These are phyloP conservation scores for Chionoecetes opilio DNA, from an alignment of 1,140 invertebrate species.

Conservation along the genomic window DNA sequence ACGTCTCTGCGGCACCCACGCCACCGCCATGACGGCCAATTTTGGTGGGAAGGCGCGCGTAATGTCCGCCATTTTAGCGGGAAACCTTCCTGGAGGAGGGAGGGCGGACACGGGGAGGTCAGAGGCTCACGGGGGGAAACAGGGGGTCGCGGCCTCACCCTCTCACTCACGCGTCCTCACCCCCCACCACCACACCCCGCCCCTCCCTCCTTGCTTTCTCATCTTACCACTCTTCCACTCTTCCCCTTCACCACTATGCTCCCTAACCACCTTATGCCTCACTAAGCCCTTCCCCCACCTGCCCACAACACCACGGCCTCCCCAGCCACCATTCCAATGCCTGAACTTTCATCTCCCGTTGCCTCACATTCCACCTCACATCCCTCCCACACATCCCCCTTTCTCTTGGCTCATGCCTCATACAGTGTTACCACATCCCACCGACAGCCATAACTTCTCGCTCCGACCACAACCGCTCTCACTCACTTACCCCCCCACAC, in stretches of 20 bases:
- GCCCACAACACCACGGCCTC: not conserved
- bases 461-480: not conserved
- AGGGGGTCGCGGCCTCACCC: slow-evolving; percentile 21
- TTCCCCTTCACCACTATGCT: not conserved
- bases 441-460: not conserved
- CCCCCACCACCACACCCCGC: not conserved
- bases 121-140: slow-evolving; percentile 39
- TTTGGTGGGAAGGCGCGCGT: slow-evolving; percentile 79
- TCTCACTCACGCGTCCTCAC: not conserved
- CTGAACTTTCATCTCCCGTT: not conserved
- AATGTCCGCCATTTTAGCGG: slow-evolving; percentile 80
- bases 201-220: not conserved
- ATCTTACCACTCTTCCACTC: slow-evolving; percentile 3
- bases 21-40: slow-evolving; percentile 75
- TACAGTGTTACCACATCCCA: not conserved
- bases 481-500: not conserved
- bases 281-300: not conserved
- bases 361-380: not conserved
- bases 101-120: slow-evolving; percentile 73
- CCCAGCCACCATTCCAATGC: no score
- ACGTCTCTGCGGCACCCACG: not conserved
- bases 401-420: not conserved
- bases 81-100: slow-evolving; percentile 74
- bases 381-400: not conserved
- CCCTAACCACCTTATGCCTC: not conserved